phyloP scores from a whole-genome alignment of 2,888 invertebrate species.

The Drosophila demipolita region DNA sequence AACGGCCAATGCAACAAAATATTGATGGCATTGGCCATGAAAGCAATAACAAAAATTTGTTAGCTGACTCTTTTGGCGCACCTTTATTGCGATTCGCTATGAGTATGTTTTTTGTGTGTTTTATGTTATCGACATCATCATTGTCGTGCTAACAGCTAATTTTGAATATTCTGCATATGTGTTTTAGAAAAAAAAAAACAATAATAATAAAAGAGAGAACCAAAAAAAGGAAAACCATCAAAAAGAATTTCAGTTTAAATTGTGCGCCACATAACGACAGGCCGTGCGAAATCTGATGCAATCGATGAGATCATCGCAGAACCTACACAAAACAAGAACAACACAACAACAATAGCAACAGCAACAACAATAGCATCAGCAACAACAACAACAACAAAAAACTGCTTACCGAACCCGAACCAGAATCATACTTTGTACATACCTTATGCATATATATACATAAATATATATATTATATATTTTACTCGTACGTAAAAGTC shows the following conservation, averaged over 20 bases:
- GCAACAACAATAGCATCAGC: slow-evolving; percentile 20
- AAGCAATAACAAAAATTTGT: slow-evolving; percentile 19
- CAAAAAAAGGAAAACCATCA: slow-evolving; percentile 36
- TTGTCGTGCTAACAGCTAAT: slow-evolving; percentile 73
- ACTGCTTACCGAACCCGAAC: slow-evolving; percentile 56
- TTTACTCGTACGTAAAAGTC: slow-evolving; percentile 34
- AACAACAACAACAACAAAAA: slow-evolving; percentile 26
- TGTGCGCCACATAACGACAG: slow-evolving; percentile 73
- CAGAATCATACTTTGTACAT: slow-evolving; percentile 31
- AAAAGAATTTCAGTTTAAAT: slow-evolving; percentile 67
- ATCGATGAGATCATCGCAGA: slow-evolving; percentile 80
- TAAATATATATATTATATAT: slow-evolving; percentile 5
- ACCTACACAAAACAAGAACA: slow-evolving; percentile 48
- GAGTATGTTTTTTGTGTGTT: slow-evolving; percentile 1
- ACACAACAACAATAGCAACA: slow-evolving; percentile 32
- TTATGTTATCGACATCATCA: slow-evolving; percentile 31
- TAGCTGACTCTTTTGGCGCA: slow-evolving; percentile 40
- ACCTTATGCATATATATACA: background rate
- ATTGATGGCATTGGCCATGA: slow-evolving; percentile 64
- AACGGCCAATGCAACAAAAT: slow-evolving; percentile 61
- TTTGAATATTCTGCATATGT: slow-evolving; percentile 73
- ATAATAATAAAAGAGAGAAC: background rate
- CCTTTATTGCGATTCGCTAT: slow-evolving; percentile 52
- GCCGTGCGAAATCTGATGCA: slow-evolving; percentile 81
- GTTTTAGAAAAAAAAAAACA: slow-evolving; percentile 25